A percentile compares a stretch with the other conserved stretches of the same genome.
These are phyloP conservation scores for Galerucella calmariensis DNA, from an alignment of 2,888 invertebrate species.

Conservation along the genomic window DNA sequence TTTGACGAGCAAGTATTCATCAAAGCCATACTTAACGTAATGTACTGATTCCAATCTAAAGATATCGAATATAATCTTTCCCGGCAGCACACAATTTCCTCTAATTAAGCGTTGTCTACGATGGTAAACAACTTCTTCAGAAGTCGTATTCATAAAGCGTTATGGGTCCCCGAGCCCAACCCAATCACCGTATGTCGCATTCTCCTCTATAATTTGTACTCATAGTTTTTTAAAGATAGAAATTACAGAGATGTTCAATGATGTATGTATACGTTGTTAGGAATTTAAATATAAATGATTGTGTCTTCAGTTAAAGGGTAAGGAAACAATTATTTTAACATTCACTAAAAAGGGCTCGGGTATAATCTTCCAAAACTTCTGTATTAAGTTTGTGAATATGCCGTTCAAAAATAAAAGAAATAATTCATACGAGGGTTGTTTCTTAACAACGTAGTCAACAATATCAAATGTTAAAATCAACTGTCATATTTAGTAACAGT, in stretches of 20 bases:
- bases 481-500: no score
- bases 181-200: constrained; percentile 39
- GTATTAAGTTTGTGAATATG: no score
- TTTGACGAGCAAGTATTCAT: constrained; percentile 3
- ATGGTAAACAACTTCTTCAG: constrained; percentile 45
- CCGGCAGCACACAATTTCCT: constrained; percentile 20
- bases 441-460: no score
- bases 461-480: no score
- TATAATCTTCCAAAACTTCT: no score
- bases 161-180: constrained; percentile 34
- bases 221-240: constrained; percentile 46
- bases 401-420: no score
- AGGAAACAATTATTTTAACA: background rate
- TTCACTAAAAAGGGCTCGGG: no score
- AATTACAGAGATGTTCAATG: constrained; percentile 41
- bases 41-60: background rate
- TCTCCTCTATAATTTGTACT: constrained; percentile 48
- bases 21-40: background rate
- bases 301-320: background rate
- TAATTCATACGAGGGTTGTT: no score
- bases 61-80: constrained; percentile 8
- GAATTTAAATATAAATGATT: background rate
- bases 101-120: constrained; percentile 37
- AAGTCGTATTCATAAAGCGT: constrained; percentile 47
- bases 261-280: background rate